Percentiles rank a stretch among this genome's conserved stretches.
phyloP scores from a whole-genome alignment of 2,797 vertebrate genomes.

The Hipposideros larvatus region DNA sequence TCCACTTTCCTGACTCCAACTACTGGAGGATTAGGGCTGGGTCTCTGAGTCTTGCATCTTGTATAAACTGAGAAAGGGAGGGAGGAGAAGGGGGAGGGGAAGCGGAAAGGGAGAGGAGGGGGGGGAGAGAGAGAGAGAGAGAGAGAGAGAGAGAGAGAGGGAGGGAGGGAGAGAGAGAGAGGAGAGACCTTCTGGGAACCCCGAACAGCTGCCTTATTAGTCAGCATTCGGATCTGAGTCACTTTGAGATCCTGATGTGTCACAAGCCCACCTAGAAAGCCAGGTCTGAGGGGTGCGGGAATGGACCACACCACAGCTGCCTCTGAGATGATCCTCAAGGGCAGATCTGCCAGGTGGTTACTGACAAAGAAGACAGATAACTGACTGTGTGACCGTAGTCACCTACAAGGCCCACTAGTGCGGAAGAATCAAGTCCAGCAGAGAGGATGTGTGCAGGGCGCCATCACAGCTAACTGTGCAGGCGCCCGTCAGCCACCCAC shows the following conservation, averaged over 20 bases:
- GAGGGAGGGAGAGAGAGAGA: not conserved
- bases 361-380: not conserved
- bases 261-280: not conserved
- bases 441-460: accelerated
- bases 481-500: accelerated
- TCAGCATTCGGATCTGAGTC: not conserved
- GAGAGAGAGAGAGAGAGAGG: no score
- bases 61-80: not conserved
- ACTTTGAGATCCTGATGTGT: not conserved
- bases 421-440: not conserved
- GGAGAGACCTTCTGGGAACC: not conserved
- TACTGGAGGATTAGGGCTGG: not conserved
- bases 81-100: not conserved
- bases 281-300: not conserved
- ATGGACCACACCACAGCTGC: accelerated
- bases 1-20: not conserved
- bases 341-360: not conserved
- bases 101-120: no score
- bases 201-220: not conserved
- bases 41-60: not conserved
- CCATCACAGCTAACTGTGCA: accelerated
- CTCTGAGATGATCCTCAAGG: not conserved
- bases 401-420: not conserved
- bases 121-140: no score
- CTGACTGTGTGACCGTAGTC: not conserved